Base-by-base conservation (phyloP, 2,888 invertebrate genomes). In the Pterostichus niger region DNA sequence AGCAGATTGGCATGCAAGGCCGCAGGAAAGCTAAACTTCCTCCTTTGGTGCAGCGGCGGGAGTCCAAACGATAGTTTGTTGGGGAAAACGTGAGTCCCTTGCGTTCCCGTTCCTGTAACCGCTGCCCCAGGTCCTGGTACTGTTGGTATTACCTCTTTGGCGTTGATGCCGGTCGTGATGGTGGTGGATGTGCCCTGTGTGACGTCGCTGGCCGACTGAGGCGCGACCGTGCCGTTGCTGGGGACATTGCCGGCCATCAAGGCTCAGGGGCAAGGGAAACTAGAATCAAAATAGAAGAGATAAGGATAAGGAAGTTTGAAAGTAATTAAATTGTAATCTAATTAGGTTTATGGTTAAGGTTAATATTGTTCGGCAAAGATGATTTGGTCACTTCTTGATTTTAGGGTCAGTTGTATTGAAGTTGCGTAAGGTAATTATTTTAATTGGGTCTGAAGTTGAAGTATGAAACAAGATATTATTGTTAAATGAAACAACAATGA, bases 11-110 rank as follows among this genome's bases (percentile, higher is more conserved):
- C 85, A 84, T 92, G 91, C 5, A 92, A 86, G 0, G 91, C 89
- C 17, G 91, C 91, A 0, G 93, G 92, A 86, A 93, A 92, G 86
- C 93, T 93, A 85, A 93, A 91, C 88, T 93, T 93, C 84, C 93
- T 89, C 54, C 90, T 89, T 54, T 89, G 87, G 1, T 89, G 87
- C 2, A 89, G 86, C 79, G 89, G 88, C 46, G 17, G 87, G 85
- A 84, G 87, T 10, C 85, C 84, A 13, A 86, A 81, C 6, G 68
- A 44, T 44, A 71, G 68, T 40, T 40, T 40, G 11, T 71, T 68
- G 3, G 35, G 68, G 10, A 71, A 15, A 0, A 35, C 35, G 17
- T 71, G 13, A 7, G 40, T 9, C 3, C 7, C 9, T 40, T 24
- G 33, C 6, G 35, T n/a, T 7, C 33, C 35, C 7, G 40, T 4